These are phyloP conservation scores for Eristalinus aeneus DNA, from an alignment of 2,888 invertebrate genomes.

Conservation along the genomic window DNA sequence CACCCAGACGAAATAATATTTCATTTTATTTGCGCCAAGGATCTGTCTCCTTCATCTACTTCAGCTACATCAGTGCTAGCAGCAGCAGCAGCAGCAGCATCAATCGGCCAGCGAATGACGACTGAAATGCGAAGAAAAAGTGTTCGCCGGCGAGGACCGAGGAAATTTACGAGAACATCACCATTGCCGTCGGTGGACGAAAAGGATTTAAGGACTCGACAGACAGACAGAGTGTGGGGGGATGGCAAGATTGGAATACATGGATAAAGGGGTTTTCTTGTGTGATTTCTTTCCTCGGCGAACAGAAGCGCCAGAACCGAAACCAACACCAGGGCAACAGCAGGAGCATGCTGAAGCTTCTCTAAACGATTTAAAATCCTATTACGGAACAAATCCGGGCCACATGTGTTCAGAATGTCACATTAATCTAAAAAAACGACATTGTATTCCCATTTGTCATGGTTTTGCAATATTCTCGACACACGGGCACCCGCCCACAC, in stretches of 20 bases:
- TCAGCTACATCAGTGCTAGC: too few relatives aligned
- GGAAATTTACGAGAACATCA: slow-evolving; percentile 25
- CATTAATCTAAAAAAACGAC: slow-evolving; percentile 69
- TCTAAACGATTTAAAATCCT: slow-evolving; percentile 68
- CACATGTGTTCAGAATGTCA: slow-evolving; percentile 69
- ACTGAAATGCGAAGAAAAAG: slow-evolving; percentile 4
- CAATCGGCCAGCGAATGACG: not conserved
- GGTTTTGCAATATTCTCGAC: slow-evolving; percentile 61
- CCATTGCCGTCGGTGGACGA: slow-evolving; percentile 32
- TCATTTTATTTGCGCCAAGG: slow-evolving; percentile 41
- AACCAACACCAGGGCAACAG: not conserved
- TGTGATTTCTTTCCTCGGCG: slow-evolving; percentile 45
- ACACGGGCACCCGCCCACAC: slow-evolving; percentile 1
- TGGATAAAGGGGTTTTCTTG: slow-evolving; percentile 54
- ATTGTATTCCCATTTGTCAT: slow-evolving; percentile 69
- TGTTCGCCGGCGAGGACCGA: slow-evolving; percentile 16
- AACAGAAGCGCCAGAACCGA: not conserved
- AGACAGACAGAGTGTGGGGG: not conserved
- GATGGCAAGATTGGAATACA: slow-evolving; percentile 56
- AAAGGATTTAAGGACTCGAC: slow-evolving; percentile 44
- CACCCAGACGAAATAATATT: slow-evolving; percentile 32
- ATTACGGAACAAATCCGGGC: slow-evolving; percentile 65
- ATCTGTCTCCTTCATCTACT: slow-evolving; percentile 17
- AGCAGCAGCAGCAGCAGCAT: not conserved
- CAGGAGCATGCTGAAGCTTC: slow-evolving; percentile 45